Evolutionary conservation across 2,888 invertebrate genomes (phyloP).

Genomic region (Unio delphinus): DNA sequence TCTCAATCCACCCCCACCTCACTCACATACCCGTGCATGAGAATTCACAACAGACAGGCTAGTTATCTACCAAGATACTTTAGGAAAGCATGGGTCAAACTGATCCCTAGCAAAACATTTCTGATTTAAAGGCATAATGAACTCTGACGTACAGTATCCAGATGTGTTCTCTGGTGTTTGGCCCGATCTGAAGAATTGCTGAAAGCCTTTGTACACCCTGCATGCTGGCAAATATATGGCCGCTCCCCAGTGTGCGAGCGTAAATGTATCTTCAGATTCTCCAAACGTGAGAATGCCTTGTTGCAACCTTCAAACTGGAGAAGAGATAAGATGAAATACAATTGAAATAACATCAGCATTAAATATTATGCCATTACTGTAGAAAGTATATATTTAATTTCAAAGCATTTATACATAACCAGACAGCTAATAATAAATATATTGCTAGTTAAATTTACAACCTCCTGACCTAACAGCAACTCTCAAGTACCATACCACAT

Average conservation of each 20-base stretch:
- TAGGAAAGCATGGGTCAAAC: no score
- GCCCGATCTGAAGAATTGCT: constrained; percentile 99
- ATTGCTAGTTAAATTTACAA: no score
- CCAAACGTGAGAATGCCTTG: constrained; percentile 96
- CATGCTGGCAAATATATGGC: constrained; percentile 97
- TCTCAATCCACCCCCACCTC: no score
- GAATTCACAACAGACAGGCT: no score
- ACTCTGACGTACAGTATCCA: constrained; percentile 92
- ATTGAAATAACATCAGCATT: background rate
- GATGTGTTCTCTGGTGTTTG: constrained; percentile 98
- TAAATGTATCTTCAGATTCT: constrained; percentile 97
- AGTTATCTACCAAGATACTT: background rate
- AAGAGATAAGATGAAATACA: constrained; percentile 1
- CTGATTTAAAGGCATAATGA: background rate
- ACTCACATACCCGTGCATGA: no score
- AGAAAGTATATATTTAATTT: no score
- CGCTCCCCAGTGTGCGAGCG: constrained; percentile 82
- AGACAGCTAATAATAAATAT: no score
- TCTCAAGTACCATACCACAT: no score
- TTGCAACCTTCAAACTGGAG: constrained; percentile 81
- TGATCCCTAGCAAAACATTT: no score
- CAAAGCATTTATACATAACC: no score
- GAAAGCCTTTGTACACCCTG: constrained; percentile 97
- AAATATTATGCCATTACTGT: no score
- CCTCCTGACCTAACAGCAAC: no score